Evolutionary conservation across 2,888 invertebrate genomes (phyloP).

Genomic region (Tridacna crocea): DNA sequence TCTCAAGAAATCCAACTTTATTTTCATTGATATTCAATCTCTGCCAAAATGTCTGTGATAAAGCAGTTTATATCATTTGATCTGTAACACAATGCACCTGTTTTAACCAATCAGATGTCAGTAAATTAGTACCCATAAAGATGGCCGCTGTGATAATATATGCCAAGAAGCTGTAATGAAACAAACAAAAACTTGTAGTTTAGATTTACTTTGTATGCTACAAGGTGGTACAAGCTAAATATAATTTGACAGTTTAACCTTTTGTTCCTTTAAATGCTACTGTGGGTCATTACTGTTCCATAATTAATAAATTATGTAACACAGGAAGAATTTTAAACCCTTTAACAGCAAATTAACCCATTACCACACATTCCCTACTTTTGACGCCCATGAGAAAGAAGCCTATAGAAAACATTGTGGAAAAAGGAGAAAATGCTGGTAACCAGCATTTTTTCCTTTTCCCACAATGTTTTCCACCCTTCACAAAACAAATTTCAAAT

Average conservation of each 20-base stretch:
- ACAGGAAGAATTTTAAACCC: too few relatives aligned
- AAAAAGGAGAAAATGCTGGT: too few relatives aligned
- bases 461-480: too few relatives aligned
- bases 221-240: slow-evolving; percentile 20
- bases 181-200: slow-evolving; percentile 11
- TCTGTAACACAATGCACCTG: slow-evolving; percentile 51
- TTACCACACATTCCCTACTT: too few relatives aligned
- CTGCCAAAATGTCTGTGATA: slow-evolving; percentile 10
- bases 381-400: too few relatives aligned
- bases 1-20: slow-evolving; percentile 12
- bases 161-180: slow-evolving; percentile 15
- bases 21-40: slow-evolving; percentile 28
- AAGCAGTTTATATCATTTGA: slow-evolving; percentile 38
- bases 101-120: slow-evolving; percentile 54
- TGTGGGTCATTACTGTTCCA: too few relatives aligned
- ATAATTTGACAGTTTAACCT: not conserved
- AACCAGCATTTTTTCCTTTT: too few relatives aligned
- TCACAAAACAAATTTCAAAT: too few relatives aligned
- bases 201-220: not conserved
- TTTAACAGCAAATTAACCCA: too few relatives aligned
- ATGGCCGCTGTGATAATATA: slow-evolving; percentile 57
- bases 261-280: too few relatives aligned
- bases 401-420: too few relatives aligned
- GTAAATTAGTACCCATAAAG: slow-evolving; percentile 44
- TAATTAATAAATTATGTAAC: too few relatives aligned